These are phyloP conservation scores for Drosophila fungiperda DNA, from an alignment of 2,888 invertebrate genomes.

Conservation along the genomic window DNA sequence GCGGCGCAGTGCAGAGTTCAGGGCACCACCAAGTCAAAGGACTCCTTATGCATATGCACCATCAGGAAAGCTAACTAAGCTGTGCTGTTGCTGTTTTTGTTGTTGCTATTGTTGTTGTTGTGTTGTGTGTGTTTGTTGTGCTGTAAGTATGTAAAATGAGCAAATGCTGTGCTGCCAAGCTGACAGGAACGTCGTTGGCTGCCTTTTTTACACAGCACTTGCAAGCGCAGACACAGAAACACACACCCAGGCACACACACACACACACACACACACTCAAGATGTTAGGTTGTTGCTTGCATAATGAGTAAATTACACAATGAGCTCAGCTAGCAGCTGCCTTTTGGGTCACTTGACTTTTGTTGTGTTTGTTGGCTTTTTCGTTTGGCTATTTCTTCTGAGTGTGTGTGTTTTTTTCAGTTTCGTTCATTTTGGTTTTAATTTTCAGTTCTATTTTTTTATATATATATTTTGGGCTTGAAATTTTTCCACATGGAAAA, in stretches of 20 bases:
- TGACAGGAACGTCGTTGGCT: slow-evolving; percentile 32
- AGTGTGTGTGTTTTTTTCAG: slow-evolving; percentile 22
- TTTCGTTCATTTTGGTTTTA: slow-evolving; percentile 46
- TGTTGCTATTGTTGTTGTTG: slow-evolving; percentile 6
- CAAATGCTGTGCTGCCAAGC: slow-evolving; percentile 42
- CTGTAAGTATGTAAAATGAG: slow-evolving; percentile 63
- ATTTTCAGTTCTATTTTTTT: slow-evolving; percentile 56
- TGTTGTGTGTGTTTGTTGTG: slow-evolving; percentile 26
- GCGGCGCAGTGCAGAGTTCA: slow-evolving; percentile 58
- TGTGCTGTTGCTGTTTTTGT: slow-evolving; percentile 14
- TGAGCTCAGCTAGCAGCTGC: slow-evolving; percentile 57
- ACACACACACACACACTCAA: slow-evolving; percentile 18
- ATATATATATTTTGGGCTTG: slow-evolving; percentile 42
- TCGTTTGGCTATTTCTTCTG: slow-evolving; percentile 13
- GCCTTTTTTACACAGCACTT: slow-evolving; percentile 43
- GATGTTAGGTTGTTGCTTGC: slow-evolving; percentile 50
- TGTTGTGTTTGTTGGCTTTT: slow-evolving; percentile 37
- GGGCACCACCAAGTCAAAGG: slow-evolving; percentile 45
- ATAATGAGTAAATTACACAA: slow-evolving; percentile 83
- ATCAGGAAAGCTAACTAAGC: slow-evolving; percentile 26
- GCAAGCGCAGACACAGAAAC: slow-evolving; percentile 44
- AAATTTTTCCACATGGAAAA: slow-evolving; percentile 83
- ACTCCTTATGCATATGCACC: slow-evolving; percentile 66
- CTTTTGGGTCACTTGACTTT: slow-evolving; percentile 69
- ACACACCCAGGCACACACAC: slow-evolving; percentile 25